Percentiles rank a stretch among this genome's conserved stretches.
Conservation (phyloP, 2,113 vertebrate genomes). For the Clarias macrocephalus region DNA sequence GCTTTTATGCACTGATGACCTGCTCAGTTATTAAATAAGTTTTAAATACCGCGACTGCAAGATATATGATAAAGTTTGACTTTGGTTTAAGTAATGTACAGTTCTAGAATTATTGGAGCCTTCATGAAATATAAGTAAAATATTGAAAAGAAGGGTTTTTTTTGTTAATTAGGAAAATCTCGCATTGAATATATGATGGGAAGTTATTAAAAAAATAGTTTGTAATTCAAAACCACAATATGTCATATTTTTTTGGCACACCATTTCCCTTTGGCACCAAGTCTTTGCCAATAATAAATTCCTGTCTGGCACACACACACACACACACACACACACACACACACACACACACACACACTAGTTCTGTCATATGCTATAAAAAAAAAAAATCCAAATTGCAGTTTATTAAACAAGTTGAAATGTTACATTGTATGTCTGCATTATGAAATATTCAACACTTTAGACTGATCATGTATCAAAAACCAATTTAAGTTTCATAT, state of each 20-base stretch:
- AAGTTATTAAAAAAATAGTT: neutral
- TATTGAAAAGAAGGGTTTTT: neutral
- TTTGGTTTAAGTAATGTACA: neutral
- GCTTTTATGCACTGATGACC: neutral
- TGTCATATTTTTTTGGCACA: neutral
- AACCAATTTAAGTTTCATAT: too few species aligned
- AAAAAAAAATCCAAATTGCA: too few species aligned
- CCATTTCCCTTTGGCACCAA: too few species aligned
- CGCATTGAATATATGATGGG: neutral
- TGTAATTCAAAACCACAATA: neutral
- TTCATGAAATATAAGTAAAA: neutral
- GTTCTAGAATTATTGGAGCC: neutral
- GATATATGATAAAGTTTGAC: neutral
- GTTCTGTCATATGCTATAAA: too few species aligned
- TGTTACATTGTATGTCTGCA: too few species aligned
- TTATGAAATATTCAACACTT: too few species aligned
- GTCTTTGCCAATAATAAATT: too few species aligned
- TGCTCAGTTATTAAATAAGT: neutral
- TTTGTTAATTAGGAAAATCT: neutral
- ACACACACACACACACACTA: too few species aligned
- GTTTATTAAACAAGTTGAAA: too few species aligned
- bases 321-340: too few species aligned
- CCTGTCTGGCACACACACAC: too few species aligned
- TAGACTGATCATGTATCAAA: too few species aligned
- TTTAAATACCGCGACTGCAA: neutral